Conservation (phyloP, 1,140 invertebrate species). For the Proctacanthus coquilletti region DNA sequence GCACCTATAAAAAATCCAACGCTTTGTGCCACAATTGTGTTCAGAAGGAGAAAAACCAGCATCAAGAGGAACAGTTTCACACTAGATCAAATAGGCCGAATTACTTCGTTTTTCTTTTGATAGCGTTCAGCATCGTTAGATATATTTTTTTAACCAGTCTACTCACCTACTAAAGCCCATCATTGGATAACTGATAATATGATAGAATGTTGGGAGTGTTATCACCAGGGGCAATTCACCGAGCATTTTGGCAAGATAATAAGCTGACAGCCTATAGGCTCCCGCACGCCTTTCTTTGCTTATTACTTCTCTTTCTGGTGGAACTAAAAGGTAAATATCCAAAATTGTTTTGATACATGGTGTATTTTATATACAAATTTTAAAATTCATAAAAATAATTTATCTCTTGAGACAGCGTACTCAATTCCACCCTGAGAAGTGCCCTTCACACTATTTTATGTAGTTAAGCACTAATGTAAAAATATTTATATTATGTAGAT, state of each 20-base stretch:
- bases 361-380: conserved; percentile 9
- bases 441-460: no score
- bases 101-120: no score
- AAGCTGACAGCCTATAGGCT: conserved; percentile 68
- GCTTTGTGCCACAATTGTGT: conserved; percentile 67
- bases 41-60: conserved; percentile 56
- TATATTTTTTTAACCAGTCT: not conserved
- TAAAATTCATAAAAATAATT: conserved; percentile 1
- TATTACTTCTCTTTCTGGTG: conserved; percentile 65
- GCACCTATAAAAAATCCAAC: conserved; percentile 73
- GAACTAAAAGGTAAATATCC: conserved; percentile 39
- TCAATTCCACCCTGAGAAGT: no score
- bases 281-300: conserved; percentile 70
- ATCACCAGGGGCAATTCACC: conserved; percentile 66
- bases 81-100: no score
- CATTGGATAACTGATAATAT: conserved; percentile 66
- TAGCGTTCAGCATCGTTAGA: no score
- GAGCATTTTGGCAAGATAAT: conserved; percentile 74
- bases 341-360: not conserved
- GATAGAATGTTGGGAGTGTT: conserved; percentile 62
- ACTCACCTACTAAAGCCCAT: conserved; percentile 35
- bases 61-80: conserved; percentile 51
- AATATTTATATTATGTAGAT: not conserved
- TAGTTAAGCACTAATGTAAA: no score
- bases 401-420: no score